Evolutionary conservation across 2,113 vertebrate species (phyloP).

Genomic region (Indicator indicator): DNA sequence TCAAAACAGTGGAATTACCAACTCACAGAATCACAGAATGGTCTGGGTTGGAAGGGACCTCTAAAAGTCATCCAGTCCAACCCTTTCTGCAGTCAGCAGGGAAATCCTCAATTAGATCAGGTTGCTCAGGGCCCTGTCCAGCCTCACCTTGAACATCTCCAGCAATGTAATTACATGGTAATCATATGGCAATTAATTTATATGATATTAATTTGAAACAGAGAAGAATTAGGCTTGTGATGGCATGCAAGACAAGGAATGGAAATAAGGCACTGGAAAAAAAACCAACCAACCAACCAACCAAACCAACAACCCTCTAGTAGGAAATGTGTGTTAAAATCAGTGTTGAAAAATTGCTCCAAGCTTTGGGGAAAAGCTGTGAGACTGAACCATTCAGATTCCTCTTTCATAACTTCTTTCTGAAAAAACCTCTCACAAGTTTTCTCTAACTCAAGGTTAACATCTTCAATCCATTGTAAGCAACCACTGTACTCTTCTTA

Average conservation of each 20-base stretch:
- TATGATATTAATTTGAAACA: conserved; percentile 74
- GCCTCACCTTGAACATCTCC: too few relatives aligned
- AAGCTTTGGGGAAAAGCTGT: not conserved
- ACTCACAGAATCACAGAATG: not conserved
- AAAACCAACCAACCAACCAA: not conserved
- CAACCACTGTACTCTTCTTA: too few relatives aligned
- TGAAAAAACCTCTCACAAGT: too few relatives aligned
- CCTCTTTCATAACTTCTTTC: too few relatives aligned
- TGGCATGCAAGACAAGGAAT: conserved; percentile 59
- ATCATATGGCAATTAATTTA: conserved; percentile 79
- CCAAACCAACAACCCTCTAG: not conserved
- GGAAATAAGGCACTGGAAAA: conserved; percentile 40
- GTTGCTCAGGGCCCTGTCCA: too few relatives aligned
- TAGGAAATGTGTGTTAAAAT: conserved; percentile 58
- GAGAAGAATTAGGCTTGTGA: conserved; percentile 69
- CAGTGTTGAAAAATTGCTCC: conserved; percentile 56
- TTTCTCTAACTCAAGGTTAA: too few relatives aligned
- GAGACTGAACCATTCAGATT: too few relatives aligned
- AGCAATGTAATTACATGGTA: conserved; percentile 76
- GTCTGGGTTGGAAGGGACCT: too few relatives aligned
- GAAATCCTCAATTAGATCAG: too few relatives aligned
- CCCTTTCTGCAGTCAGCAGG: too few relatives aligned
- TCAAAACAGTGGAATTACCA: not conserved
- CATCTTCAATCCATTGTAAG: too few relatives aligned
- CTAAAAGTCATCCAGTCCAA: too few relatives aligned